Base-by-base conservation (phyloP, 2,888 invertebrate species). In the Thereva unica region DNA sequence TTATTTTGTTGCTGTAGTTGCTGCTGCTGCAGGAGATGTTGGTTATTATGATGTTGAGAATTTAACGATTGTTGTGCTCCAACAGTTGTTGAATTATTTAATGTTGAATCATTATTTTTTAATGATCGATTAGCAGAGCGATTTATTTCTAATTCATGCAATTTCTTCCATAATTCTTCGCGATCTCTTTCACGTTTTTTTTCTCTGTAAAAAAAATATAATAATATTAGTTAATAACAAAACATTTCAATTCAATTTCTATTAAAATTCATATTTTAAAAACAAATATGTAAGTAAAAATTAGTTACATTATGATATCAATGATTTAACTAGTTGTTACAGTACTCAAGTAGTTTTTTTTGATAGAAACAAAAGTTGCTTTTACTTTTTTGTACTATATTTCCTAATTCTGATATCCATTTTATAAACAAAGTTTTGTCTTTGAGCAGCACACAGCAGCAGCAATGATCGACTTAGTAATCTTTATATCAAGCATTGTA, bases 151-250 rank as follows among this genome's bases (percentile, higher is more conserved):
- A 95, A 86, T 85, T 95, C 93, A 78, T 90, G 90, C 82, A 95
- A 85, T 84, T 89, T 91, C 85, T 93, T 94, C 99, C 99, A 99
- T 82, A 99, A 85, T 83, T 99, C 98, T 82, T 95, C 95, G 85
- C 86, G 98, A 93, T 85, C 97, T 89, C 86, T 97, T 93, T 83
- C 94, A 85, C 86, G 77, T 72, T 81, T 81, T 72, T 81, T 81
- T 71, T 81, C 81, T 78, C 81, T 81, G 64, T 3, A 69, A 70
- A 45, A 69, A 70, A 45, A 45, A 50, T 35, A 52, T 50, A 23
- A 10, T 23, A 49, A 3, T 5, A 23, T 5, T 9, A 5, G 5
- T 45, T 45, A 10, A 45, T 66, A 57, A 7, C 4, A 42, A 66
- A 57, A 67, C 2, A 23, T 23, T n/a, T n/a, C 23, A 23, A 23